phyloP scores from a whole-genome alignment of 2,797 vertebrate species.

The Halcyon badia region DNA sequence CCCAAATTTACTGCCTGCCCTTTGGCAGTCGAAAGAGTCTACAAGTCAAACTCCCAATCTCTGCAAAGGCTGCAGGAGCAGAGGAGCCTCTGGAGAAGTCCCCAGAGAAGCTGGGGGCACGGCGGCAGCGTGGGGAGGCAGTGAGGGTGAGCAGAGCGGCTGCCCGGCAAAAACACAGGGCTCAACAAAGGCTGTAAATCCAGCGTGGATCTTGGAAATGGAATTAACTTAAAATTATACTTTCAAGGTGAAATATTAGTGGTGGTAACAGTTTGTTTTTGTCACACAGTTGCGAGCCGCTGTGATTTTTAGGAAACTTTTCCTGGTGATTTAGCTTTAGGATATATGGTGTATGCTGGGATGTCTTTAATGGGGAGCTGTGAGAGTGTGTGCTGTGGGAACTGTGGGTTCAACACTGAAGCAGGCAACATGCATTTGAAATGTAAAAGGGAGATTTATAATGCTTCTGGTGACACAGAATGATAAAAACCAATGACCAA shows the following conservation, averaged over 20 bases:
- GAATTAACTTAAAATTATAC: constrained; percentile 45
- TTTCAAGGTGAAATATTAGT: constrained; percentile 39
- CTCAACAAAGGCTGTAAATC: constrained; percentile 26
- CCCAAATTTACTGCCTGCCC: not conserved
- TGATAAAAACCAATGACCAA: not conserved
- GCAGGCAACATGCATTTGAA: not conserved
- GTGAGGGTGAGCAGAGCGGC: not conserved
- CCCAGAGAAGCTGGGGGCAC: not conserved
- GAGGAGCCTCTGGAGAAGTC: not conserved
- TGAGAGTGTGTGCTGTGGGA: not conserved
- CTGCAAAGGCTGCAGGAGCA: not conserved
- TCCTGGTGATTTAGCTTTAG: constrained; percentile 16
- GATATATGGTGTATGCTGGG: not conserved
- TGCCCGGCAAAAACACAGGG: not conserved
- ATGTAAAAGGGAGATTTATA: constrained; percentile 10
- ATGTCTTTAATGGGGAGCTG: not conserved
- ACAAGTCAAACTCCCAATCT: not conserved
- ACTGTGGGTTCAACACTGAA: not conserved
- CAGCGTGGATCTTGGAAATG: not conserved
- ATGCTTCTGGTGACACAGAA: not conserved
- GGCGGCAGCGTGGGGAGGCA: not conserved
- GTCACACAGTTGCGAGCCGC: not conserved
- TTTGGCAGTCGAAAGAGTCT: not conserved
- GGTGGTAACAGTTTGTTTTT: constrained; percentile 12
- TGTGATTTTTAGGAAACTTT: constrained; percentile 59